These are phyloP conservation scores for Zelostemma sp. DNA, from an alignment of 1,140 invertebrate species.

Conservation along the genomic window DNA sequence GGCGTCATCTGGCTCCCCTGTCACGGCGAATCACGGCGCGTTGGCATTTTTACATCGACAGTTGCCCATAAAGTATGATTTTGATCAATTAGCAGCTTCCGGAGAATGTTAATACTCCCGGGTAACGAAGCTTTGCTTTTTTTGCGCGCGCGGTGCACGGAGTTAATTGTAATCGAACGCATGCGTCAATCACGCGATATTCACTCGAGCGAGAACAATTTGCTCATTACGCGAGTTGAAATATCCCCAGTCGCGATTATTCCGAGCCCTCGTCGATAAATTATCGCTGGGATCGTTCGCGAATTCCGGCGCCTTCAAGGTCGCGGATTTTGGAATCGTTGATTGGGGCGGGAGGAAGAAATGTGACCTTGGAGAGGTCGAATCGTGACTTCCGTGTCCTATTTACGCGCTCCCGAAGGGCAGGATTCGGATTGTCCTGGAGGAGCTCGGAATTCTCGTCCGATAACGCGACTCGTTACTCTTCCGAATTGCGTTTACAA, in stretches of 20 bases:
- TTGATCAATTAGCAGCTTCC: neutral
- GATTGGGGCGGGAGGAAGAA: too few relatives aligned
- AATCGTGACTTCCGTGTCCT: neutral
- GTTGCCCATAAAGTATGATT: neutral
- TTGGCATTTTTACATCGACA: neutral
- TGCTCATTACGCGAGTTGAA: too few relatives aligned
- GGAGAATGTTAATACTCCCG: too few relatives aligned
- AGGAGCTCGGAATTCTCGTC: slow-evolving; percentile 31
- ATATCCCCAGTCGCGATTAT: neutral
- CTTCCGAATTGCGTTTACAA: slow-evolving; percentile 39
- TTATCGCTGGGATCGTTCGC: too few relatives aligned
- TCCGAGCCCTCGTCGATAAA: neutral
- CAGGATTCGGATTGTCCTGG: neutral
- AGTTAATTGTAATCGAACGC: neutral
- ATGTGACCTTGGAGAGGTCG: neutral
- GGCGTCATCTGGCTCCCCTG: slow-evolving; percentile 21
- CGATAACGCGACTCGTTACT: slow-evolving; percentile 38
- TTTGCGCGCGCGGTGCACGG: too few relatives aligned
- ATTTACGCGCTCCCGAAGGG: neutral
- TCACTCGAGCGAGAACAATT: neutral
- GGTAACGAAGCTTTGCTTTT: too few relatives aligned
- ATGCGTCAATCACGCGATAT: neutral
- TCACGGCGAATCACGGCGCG: slow-evolving; percentile 18
- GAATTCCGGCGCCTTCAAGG: too few relatives aligned
- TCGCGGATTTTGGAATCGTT: too few relatives aligned